These are phyloP conservation scores for Leptopilina clavipes DNA, from an alignment of 1,140 invertebrate genomes.

Conservation along the genomic window DNA sequence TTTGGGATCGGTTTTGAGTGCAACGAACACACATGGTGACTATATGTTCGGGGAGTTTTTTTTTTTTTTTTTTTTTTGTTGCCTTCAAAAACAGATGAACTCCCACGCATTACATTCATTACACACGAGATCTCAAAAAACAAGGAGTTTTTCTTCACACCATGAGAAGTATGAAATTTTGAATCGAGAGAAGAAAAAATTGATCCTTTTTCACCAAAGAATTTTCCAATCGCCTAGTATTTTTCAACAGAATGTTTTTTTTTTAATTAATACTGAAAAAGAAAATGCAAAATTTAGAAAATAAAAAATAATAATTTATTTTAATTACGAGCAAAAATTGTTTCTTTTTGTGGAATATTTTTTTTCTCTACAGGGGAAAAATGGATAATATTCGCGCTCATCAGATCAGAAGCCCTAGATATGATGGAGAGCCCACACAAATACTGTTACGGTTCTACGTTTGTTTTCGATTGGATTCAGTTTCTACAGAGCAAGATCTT, in stretches of 20 bases:
- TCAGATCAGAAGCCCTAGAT: not conserved
- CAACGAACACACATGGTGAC: constrained; percentile 27
- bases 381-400: not conserved
- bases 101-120: constrained; percentile 8
- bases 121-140: not conserved
- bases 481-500: not conserved
- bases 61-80: too few relatives aligned
- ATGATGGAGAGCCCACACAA: not conserved
- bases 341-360: not conserved
- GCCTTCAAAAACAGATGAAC: constrained; percentile 22
- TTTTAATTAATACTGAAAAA: too few relatives aligned
- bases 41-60: not conserved
- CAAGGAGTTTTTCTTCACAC: constrained; percentile 5
- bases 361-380: not conserved
- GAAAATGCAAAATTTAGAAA: too few relatives aligned
- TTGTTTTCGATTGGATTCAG: constrained; percentile 17
- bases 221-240: too few relatives aligned
- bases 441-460: constrained; percentile 9
- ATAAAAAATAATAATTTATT: too few relatives aligned
- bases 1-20: constrained; percentile 28
- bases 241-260: too few relatives aligned
- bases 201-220: not conserved
- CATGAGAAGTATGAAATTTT: not conserved
- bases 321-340: not conserved
- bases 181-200: not conserved